Base-by-base conservation (phyloP, 2,113 vertebrate species). In the Passer montanus region DNA sequence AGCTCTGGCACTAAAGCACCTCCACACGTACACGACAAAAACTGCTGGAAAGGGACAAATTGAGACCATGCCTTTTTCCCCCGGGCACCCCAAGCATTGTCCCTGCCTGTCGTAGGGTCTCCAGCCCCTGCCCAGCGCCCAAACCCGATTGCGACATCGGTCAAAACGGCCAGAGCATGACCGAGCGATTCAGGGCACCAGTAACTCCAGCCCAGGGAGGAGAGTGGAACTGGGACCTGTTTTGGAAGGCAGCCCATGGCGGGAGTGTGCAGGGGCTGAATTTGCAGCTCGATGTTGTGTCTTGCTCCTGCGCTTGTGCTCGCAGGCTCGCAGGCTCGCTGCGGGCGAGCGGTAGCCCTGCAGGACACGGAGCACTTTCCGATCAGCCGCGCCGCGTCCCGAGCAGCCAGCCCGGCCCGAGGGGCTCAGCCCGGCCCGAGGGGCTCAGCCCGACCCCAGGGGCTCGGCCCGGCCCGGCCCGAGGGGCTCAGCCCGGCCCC, bases 51-150 rank as follows among this genome's bases (percentile, higher is more conserved):
- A 74, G 2, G 9, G 21, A 12, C 30, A 59, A 55, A 81, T 6
- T 3, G 21, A 35, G n/a, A 22, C 20, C 0, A 0, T 2, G 16
- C 7, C 50, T 17, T 49, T 31, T 3, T 5, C 11, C 8, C 2
- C 8, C 30, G 1, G 17, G 5, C 15, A 13, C 3, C 6, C 7
- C 50, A 15, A 22, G 3, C 2, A 0, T 73, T 41, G 41, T 27
- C 50, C 10, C 69, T 62, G 84, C 37, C 56, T 9, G 28, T 1
- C 7, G 13, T 7, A 2, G 15, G 12, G 13, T 21, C 11, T 33
- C 16, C 85, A 12, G 80, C 30, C 47, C 27, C 66, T 69, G 56
- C 39, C 50, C 81, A 6, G 52, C 0, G 1, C 37, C 49, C 76
- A 23, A 27, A 66, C 21, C 4, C n/a, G 35, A 52, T 43, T 15